phyloP scores from a whole-genome alignment of 2,797 vertebrate species.

The Myioborus melanocephalus region DNA sequence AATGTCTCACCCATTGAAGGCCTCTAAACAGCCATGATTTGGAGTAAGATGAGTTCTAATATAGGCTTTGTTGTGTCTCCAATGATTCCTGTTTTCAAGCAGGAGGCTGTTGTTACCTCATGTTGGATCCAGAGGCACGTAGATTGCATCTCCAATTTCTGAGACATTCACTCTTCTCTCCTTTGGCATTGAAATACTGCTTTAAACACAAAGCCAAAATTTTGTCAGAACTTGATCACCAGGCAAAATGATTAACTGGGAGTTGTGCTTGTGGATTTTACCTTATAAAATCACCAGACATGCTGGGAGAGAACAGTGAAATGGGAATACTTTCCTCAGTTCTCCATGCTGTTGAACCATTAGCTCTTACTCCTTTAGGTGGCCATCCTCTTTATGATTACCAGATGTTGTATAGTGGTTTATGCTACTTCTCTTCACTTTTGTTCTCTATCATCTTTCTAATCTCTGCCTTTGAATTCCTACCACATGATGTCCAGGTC shows the following conservation, averaged over 20 bases:
- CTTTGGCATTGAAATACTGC: background rate
- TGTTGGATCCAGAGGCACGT: conserved; percentile 5
- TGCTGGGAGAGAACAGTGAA: conserved; percentile 22
- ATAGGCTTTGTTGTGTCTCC: background rate
- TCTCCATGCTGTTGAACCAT: background rate
- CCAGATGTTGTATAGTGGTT: background rate
- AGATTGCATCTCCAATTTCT: background rate
- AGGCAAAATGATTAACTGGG: background rate
- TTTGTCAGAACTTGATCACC: background rate
- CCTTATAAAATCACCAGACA: background rate
- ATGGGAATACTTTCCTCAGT: background rate
- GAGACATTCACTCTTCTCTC: background rate
- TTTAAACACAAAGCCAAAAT: background rate
- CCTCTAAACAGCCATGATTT: background rate
- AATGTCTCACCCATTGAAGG: background rate
- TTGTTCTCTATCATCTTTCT: background rate
- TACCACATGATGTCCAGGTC: background rate
- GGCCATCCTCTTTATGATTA: background rate
- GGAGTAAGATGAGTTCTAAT: background rate
- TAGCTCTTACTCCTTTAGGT: background rate
- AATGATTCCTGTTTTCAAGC: background rate
- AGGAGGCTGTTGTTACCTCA: background rate
- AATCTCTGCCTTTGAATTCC: background rate
- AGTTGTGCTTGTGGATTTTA: background rate
- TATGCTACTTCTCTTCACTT: background rate